Conservation (phyloP, 1,140 invertebrate genomes). For the Drosophila mauritiana region DNA sequence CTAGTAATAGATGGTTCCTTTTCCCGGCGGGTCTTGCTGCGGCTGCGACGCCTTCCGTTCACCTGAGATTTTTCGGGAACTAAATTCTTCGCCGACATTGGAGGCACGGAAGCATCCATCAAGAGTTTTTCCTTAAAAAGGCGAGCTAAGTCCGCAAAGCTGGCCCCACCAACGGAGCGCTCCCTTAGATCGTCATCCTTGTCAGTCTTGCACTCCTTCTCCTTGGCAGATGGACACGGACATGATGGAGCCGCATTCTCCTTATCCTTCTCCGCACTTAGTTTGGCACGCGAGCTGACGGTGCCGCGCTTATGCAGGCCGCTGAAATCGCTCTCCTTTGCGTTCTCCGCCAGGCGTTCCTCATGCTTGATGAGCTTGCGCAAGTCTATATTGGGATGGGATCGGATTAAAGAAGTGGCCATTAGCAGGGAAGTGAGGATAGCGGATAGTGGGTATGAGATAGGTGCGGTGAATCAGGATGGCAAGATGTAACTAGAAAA, state of each 20-base stretch:
- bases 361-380: conserved; percentile 82
- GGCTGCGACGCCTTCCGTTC: conserved; percentile 37
- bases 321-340: conserved; percentile 59
- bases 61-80: background rate
- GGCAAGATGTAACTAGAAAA: background rate
- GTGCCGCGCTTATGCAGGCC: conserved; percentile 66
- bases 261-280: conserved; percentile 36
- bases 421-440: conserved; percentile 32
- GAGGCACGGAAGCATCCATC: conserved; percentile 29
- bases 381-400: conserved; percentile 61
- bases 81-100: background rate
- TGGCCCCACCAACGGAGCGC: conserved; percentile 8
- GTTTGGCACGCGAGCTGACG: conserved; percentile 77
- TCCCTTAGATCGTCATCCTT: conserved; percentile 6
- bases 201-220: conserved; percentile 24
- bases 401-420: conserved; percentile 28
- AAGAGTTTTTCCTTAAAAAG: conserved; percentile 50
- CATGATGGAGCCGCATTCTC: conserved; percentile 24
- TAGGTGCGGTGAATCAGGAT: background rate
- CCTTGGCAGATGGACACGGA: conserved; percentile 3
- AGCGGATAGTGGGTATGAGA: background rate
- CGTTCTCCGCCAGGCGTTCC: conserved; percentile 60
- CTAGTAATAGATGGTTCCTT: conserved; percentile 12
- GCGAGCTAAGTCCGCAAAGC: conserved; percentile 16
- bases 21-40: conserved; percentile 40